phyloP scores from a whole-genome alignment of 2,113 vertebrate species.

The Regulus satrapa region DNA sequence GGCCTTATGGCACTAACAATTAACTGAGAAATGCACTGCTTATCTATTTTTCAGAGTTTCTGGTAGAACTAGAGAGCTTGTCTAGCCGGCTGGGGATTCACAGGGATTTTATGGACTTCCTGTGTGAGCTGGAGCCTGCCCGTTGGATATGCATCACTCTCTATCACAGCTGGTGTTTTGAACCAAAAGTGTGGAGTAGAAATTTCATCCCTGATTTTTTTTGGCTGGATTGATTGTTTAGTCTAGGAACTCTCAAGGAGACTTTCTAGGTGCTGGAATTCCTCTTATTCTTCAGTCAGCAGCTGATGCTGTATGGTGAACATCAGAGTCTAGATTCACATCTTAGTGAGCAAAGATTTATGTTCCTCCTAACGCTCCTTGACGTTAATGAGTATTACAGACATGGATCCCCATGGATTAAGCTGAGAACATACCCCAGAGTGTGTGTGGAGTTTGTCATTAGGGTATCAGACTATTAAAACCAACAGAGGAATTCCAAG shows the following conservation, averaged over 20 bases:
- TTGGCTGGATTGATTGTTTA: slow-evolving; percentile 65
- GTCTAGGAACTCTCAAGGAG: slow-evolving; percentile 59
- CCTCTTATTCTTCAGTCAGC: slow-evolving; percentile 62
- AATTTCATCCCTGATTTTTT: slow-evolving; percentile 63
- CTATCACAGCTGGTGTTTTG: slow-evolving; percentile 37
- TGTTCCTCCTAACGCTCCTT: not conserved
- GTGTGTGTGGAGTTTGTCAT: slow-evolving; percentile 41
- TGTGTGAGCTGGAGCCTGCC: not conserved
- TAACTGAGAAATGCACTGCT: not conserved
- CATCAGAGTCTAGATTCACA: slow-evolving; percentile 49
- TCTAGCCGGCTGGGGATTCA: not conserved
- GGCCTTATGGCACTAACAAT: not conserved
- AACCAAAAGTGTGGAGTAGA: slow-evolving; percentile 33
- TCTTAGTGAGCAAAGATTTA: slow-evolving; percentile 52
- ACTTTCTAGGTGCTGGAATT: slow-evolving; percentile 63
- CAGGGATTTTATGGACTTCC: not conserved
- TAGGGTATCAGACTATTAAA: slow-evolving; percentile 37
- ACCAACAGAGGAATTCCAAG: slow-evolving; percentile 44
- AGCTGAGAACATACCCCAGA: slow-evolving; percentile 49
- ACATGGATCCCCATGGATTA: slow-evolving; percentile 33
- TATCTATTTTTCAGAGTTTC: not conserved
- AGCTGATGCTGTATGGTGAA: slow-evolving; percentile 40
- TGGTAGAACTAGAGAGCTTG: not conserved
- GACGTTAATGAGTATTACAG: slow-evolving; percentile 60
- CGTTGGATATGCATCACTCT: not conserved